Percentiles rank a stretch among this genome's conserved stretches.
Evolutionary conservation across 2,888 invertebrate genomes (phyloP).

Genomic region (Limnephilus auricula): DNA sequence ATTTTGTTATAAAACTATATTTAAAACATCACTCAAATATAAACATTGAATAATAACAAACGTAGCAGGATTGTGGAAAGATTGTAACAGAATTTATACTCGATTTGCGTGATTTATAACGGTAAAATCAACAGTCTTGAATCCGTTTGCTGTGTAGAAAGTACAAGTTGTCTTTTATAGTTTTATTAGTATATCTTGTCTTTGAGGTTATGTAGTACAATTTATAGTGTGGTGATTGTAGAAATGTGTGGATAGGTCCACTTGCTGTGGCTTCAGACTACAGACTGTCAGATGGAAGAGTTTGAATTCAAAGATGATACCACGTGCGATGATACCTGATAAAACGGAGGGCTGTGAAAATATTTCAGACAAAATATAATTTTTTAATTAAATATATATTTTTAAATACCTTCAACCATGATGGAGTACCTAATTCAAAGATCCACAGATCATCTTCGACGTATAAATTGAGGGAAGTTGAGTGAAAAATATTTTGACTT

Average conservation of each 20-base stretch:
- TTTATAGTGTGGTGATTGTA: neutral
- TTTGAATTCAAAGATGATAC: neutral
- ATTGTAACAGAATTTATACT: neutral
- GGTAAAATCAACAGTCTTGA: neutral
- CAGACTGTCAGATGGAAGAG: conserved; percentile 5
- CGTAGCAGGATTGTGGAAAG: neutral
- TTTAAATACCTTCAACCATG: no score
- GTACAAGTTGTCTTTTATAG: neutral
- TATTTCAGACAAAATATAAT: neutral
- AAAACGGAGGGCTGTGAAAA: neutral
- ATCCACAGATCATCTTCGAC: no score
- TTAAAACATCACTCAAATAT: neutral
- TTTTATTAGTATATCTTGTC: neutral
- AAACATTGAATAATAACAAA: neutral
- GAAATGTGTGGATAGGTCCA: neutral
- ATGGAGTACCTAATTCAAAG: no score
- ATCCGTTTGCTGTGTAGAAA: neutral
- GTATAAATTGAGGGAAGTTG: no score
- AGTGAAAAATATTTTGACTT: no score
- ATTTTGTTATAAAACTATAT: conserved; percentile 68
- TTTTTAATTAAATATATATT: no score
- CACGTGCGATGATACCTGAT: neutral
- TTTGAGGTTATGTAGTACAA: neutral
- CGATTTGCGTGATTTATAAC: neutral
- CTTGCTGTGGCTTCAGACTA: neutral